These are phyloP conservation scores for Capitulum mitella DNA, from an alignment of 2,888 invertebrate species.

Conservation along the genomic window DNA sequence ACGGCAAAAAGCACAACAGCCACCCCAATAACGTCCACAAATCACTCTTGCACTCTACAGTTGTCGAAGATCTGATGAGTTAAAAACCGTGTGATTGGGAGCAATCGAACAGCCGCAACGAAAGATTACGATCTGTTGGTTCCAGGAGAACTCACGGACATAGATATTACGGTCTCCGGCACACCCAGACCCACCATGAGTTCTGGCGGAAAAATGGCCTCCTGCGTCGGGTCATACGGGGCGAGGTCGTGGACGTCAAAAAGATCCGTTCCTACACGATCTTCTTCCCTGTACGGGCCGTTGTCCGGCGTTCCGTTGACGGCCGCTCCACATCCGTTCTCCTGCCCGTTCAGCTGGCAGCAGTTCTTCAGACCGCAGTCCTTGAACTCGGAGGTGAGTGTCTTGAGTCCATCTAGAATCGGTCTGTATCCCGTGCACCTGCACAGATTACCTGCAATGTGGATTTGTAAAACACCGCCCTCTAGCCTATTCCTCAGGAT, in stretches of 20 bases:
- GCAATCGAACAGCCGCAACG: no score
- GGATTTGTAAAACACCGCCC: no score
- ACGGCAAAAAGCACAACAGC: no score
- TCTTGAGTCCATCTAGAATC: constrained; percentile 81
- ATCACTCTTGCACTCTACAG: no score
- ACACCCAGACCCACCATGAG: constrained; percentile 48
- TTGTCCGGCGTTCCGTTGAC: not conserved
- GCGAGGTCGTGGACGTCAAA: constrained; percentile 57
- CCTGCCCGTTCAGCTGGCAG: not conserved
- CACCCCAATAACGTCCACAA: no score
- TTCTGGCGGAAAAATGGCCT: constrained; percentile 87
- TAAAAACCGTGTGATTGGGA: no score
- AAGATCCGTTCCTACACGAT: constrained; percentile 39
- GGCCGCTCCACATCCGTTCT: not conserved
- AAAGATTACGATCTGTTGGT: no score
- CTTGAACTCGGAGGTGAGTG: constrained; percentile 49
- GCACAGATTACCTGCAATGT: constrained; percentile 60
- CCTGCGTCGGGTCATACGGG: constrained; percentile 72
- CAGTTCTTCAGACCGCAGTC: not conserved
- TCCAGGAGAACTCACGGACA: no score
- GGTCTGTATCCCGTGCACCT: constrained; percentile 92
- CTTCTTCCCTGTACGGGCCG: not conserved
- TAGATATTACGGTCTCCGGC: no score
- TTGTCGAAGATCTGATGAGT: no score
- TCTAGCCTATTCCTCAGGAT: no score